Base-by-base conservation (phyloP, 2,113 vertebrate genomes). In the Parus major region DNA sequence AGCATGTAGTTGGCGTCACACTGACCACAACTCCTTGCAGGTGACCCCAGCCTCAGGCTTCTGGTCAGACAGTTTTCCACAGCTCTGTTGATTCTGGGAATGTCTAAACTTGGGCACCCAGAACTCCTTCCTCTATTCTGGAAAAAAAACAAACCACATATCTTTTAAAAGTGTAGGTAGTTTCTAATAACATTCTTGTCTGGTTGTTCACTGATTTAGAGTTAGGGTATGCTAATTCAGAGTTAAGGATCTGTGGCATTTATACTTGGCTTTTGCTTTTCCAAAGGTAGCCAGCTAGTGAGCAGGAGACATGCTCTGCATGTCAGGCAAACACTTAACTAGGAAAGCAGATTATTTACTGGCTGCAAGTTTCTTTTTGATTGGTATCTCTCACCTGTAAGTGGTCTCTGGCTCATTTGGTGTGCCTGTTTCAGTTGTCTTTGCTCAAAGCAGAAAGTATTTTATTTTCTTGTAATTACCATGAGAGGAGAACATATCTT, bases 251-350 rank as follows among this genome's bases (percentile, higher is more conserved):
- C 56, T 2, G 0, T 50, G 35, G 16, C 75, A 91, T 89, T 47
- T 85, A 33, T 91, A 47, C 42, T 68, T 92, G 57, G 59, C 42
- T 77, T 82, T 85, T 71, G 59, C 33, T 92, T 63, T 93, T 91
- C 84, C 61, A 42, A 10, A 87, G 47, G 60, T 33, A 92, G 63
- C 33, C 78, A 81, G 23, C 15, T 85, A 41, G 69, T 44, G 50
- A 88, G 50, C 39, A 69, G n/a, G 15, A 12, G 59, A 27, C 49
- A 24, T 66, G 52, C 20, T 70, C 39, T 76, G 42, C 36, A 29
- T 77, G 69, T 52, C 71, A 88, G 63, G 33, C 3, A 7, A 86
- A 82, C 82, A 80, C 68, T 71, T 86, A 70, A 88, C 15, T 31
- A 56, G 64, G 50, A 93, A 88, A 47, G 44, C 35, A 88, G 39